phyloP scores from a whole-genome alignment of 2,113 vertebrate species.

The Barnardius zonarius region DNA sequence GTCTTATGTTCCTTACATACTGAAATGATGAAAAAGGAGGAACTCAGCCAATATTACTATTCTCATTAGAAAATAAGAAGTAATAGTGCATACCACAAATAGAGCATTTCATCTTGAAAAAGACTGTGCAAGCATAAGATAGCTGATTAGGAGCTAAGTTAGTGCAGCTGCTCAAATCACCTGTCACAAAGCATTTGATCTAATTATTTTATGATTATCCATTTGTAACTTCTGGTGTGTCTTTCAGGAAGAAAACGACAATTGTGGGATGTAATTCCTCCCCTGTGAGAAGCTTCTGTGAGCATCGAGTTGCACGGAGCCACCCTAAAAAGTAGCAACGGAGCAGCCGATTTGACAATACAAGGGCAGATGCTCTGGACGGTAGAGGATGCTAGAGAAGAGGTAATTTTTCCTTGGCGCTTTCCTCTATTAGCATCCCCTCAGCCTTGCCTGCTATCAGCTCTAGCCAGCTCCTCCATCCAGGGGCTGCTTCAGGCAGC shows the following conservation, averaged over 20 bases:
- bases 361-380: constrained; percentile 44
- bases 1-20: not conserved
- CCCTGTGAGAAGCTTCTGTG: not conserved
- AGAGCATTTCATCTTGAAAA: not conserved
- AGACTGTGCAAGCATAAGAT: not conserved
- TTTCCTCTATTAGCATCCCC: not conserved
- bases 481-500: not conserved
- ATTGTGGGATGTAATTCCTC: not conserved
- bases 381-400: constrained; percentile 61
- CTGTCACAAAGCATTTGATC: not conserved
- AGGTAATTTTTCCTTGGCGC: constrained; percentile 4
- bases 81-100: not conserved
- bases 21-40: not conserved
- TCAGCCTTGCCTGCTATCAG: not conserved
- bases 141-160: constrained; percentile 8
- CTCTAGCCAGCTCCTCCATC: not conserved
- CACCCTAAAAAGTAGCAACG: not conserved
- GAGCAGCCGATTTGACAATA: not conserved
- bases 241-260: not conserved
- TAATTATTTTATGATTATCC: not conserved
- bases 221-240: constrained; percentile 9
- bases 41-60: not conserved
- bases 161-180: constrained; percentile 9
- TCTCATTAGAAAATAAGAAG: constrained; percentile 28
- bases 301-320: not conserved